These are phyloP conservation scores for Saxicola maurus DNA, from an alignment of 2,797 vertebrate species.

Conservation along the genomic window DNA sequence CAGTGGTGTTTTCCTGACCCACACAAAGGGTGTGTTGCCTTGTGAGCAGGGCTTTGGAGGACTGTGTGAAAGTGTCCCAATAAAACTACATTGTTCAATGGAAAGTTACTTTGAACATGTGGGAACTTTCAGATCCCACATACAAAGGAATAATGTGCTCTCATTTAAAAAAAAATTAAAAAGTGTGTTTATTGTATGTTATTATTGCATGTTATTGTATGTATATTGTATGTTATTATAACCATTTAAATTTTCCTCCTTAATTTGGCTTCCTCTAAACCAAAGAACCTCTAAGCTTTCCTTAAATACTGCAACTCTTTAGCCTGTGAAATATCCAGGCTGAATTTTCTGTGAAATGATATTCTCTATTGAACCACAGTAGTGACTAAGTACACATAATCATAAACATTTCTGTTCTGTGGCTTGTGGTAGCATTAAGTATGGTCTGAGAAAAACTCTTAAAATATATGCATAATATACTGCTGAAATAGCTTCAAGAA, in stretches of 20 bases:
- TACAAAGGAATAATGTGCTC: neutral
- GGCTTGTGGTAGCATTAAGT: neutral
- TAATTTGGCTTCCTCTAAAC: neutral
- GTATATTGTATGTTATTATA: neutral
- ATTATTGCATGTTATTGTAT: neutral
- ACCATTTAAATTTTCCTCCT: neutral
- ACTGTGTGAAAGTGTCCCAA: neutral
- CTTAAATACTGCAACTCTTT: neutral
- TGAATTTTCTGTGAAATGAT: neutral
- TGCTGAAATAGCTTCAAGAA: neutral
- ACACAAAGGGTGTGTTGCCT: neutral
- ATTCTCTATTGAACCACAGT: neutral
- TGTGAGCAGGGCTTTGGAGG: neutral
- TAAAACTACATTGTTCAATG: neutral
- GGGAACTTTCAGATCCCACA: neutral
- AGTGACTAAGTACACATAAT: neutral
- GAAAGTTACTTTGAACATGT: neutral
- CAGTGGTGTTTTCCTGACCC: neutral
- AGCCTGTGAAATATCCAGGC: neutral
- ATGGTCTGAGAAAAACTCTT: neutral
- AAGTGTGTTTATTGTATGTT: no score
- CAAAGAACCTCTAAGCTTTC: neutral
- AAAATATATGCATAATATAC: neutral
- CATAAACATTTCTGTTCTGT: neutral
- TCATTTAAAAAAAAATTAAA: neutral